A percentile compares a stretch with the other conserved stretches of the same genome.
These are phyloP conservation scores for Acyrthosiphon pisum DNA, from an alignment of 1,140 invertebrate genomes.

Conservation along the genomic window DNA sequence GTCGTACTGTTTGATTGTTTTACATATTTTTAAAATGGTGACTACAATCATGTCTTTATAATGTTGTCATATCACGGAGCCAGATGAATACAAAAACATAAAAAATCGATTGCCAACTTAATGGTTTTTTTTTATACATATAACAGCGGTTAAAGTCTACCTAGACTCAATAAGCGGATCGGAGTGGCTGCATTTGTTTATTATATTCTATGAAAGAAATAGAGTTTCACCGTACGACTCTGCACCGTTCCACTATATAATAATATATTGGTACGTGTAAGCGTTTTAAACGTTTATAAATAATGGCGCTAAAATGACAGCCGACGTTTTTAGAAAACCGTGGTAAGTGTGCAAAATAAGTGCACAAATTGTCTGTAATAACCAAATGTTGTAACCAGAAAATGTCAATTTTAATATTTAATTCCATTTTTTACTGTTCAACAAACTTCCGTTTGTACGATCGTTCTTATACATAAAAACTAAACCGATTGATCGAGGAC, in stretches of 20 bases:
- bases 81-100: neutral
- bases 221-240: neutral
- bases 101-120: neutral
- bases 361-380: neutral
- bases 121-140: neutral
- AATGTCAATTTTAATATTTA: neutral
- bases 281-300: neutral
- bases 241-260: neutral
- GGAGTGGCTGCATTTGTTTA: neutral
- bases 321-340: neutral
- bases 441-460: neutral
- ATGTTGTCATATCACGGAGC: neutral
- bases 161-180: neutral
- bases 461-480: neutral
- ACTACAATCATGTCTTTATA: neutral
- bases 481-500: neutral
- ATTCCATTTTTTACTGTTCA: neutral
- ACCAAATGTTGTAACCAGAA: neutral
- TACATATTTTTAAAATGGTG: neutral
- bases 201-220: neutral
- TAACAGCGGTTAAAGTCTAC: neutral
- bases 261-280: neutral
- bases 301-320: slow-evolving; percentile 1
- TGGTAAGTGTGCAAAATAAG: neutral
- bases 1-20: neutral